Evolutionary conservation across 2,888 invertebrate species (phyloP).

Genomic region (Octodonta nipae): DNA sequence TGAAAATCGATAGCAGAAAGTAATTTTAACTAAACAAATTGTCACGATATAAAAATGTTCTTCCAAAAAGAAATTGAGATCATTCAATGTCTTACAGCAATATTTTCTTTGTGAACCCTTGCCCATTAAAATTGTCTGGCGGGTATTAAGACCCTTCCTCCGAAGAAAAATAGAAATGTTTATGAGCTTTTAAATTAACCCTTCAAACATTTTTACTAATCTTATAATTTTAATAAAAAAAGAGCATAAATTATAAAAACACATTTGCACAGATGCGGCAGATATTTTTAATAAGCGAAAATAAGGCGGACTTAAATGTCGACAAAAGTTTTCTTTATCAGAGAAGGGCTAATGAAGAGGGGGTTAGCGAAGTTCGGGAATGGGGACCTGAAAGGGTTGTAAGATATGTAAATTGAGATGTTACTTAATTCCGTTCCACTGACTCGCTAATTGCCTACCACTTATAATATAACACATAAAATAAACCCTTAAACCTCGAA

Average conservation of each 20-base stretch:
- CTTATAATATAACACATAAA: conserved; percentile 4
- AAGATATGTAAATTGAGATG: conserved; percentile 37
- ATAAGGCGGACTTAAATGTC: conserved; percentile 22
- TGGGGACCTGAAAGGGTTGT: conserved; percentile 15
- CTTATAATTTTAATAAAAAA: not conserved
- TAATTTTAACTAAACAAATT: too few species aligned
- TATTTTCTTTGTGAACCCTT: too few species aligned
- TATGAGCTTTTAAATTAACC: too few species aligned
- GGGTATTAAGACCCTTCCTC: too few species aligned
- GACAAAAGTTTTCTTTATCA: conserved; percentile 11
- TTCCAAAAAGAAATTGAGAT: too few species aligned
- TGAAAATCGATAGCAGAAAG: too few species aligned
- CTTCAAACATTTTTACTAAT: too few species aligned
- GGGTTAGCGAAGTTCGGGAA: conserved; percentile 10
- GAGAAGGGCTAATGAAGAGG: conserved; percentile 18
- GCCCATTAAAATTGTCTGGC: too few species aligned
- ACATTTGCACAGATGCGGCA: conserved; percentile 26
- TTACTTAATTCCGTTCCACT: conserved; percentile 36
- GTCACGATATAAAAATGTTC: too few species aligned
- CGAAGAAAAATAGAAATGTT: too few species aligned
- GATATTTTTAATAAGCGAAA: conserved; percentile 31
- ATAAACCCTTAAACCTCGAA: conserved; percentile 1
- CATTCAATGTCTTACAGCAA: too few species aligned
- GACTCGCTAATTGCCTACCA: conserved; percentile 34
- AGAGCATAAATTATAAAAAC: conserved; percentile 1